These are phyloP conservation scores for Sycophila sp. DNA, from an alignment of 1,140 invertebrate species.

Conservation along the genomic window DNA sequence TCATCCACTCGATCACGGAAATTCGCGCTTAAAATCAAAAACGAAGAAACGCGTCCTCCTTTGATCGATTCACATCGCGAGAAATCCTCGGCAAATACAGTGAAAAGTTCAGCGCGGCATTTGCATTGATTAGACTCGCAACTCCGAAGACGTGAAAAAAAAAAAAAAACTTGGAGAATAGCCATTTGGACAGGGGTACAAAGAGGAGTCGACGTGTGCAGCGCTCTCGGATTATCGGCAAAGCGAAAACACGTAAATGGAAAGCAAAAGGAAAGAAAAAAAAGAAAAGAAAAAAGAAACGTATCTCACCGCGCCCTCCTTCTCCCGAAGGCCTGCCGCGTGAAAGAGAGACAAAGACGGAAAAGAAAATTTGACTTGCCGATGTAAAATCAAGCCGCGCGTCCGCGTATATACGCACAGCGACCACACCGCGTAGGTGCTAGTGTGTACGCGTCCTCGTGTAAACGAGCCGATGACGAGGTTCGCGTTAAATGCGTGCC, in stretches of 20 bases:
- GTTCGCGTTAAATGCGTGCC: background rate
- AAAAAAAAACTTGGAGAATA: no score
- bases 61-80: no score
- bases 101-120: background rate
- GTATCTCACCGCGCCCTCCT: background rate
- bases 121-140: slow-evolving; percentile 21
- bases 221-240: background rate
- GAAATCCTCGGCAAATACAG: no score
- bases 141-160: no score
- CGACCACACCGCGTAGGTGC: no score
- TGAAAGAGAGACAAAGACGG: background rate
- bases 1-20: no score
- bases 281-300: background rate
- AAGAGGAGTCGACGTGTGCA: background rate
- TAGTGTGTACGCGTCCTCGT: background rate
- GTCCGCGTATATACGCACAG: background rate
- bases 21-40: no score
- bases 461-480: background rate
- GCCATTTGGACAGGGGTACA: no score
- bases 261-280: background rate
- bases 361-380: slow-evolving; percentile 21
- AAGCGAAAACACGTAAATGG: background rate
- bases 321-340: background rate
- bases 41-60: no score
- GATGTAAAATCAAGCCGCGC: background rate